Evolutionary conservation across 2,797 vertebrate genomes (phyloP).

Genomic region (Parambassis ranga): DNA sequence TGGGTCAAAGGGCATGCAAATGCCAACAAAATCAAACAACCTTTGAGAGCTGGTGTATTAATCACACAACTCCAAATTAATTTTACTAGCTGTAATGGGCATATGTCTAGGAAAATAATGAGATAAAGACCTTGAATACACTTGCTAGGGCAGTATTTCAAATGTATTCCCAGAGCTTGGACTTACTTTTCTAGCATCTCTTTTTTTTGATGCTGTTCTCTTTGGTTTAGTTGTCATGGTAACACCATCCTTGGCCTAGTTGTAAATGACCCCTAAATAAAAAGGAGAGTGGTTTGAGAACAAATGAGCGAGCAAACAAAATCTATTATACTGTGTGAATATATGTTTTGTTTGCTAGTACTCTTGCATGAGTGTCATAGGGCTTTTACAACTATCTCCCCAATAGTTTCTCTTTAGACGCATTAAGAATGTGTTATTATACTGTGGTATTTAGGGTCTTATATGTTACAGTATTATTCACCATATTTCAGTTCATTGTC

Average conservation of each 20-base stretch:
- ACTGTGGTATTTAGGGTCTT: not conserved
- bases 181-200: conserved; percentile 6
- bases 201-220: conserved; percentile 42
- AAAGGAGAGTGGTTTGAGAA: conserved; percentile 44
- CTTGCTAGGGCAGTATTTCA: not conserved
- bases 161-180: not conserved
- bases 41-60: not conserved
- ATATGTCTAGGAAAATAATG: not conserved
- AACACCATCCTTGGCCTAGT: conserved; percentile 74
- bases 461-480: too few relatives aligned
- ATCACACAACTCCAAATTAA: not conserved
- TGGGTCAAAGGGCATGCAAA: conserved; percentile 20
- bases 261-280: conserved; percentile 72
- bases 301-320: conserved; percentile 38
- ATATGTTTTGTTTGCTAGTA: conserved; percentile 9
- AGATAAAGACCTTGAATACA: not conserved
- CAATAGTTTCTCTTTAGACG: too few relatives aligned
- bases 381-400: too few relatives aligned
- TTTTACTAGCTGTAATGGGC: not conserved
- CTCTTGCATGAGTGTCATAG: not conserved
- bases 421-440: too few relatives aligned
- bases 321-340: conserved; percentile 16
- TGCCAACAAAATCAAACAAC: conserved; percentile 12
- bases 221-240: conserved; percentile 72
- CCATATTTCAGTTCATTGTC: too few relatives aligned